Evolutionary conservation across 1,140 invertebrate species (phyloP), one percentile per base, ranked within the genome.

Genomic region (Ridgeia piscesae): DNA sequence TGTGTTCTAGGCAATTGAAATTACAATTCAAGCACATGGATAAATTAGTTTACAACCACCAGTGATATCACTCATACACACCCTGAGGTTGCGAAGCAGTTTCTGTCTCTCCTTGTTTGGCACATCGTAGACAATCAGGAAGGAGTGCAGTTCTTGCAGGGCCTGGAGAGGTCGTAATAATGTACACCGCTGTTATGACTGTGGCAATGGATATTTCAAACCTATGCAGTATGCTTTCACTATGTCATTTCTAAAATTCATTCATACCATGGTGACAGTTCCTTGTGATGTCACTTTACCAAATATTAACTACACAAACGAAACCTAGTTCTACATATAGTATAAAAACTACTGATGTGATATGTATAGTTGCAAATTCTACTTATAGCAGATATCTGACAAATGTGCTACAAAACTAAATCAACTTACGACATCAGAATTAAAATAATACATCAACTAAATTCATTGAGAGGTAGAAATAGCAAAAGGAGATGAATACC

Each of bases 91-190:
- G 92, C 96, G 94, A 94, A 96, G 94, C 91, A 96, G 93, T 93
- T 96, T 96, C 92, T 96, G 96, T 93, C 95, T 92, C n/a, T 95
- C 94, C 93, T 96, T 96, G 42, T 94, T 93, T 9, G 96, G 95
- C 31, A 94, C 92, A 27, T 94, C 94, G 33, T 95, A 93, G 14
- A 95, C 92, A 31, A 95, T 93, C 94, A 96, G 95, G 91, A 95
- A 96, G 0, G 94, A 92, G 89, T 95, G 95, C 88, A 96, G 91
- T 89, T 96, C 95, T 91, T 94, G 93, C 48, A 96, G 92, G 1
- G n/a, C 89, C 89, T 90, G 89, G 11, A 90, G 9, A 6, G 35
- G 17, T 2, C 34, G 31, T 14, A 90, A 90, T 14, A 34, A 90
- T 33, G 14, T 90, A 34, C 17, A 34, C 33, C 33, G 89, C 33